Base-by-base conservation (phyloP, 2,113 vertebrate species). In the Callorhinus ursinus region DNA sequence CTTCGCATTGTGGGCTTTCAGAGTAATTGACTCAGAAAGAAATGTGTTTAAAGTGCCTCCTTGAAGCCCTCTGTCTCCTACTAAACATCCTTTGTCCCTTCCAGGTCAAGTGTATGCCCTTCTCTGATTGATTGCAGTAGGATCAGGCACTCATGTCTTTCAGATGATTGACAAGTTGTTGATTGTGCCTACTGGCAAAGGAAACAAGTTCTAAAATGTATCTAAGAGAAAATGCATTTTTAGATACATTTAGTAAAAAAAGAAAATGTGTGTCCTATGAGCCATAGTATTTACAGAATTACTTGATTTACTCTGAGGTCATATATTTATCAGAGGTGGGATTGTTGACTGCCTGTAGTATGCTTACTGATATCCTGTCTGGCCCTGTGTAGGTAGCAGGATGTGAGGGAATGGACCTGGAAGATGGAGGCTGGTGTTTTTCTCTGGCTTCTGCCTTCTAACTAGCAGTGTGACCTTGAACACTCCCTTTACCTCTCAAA, bases 101-200 rank as follows among this genome's bases (percentile, higher is more conserved):
- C 55, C 28, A n/a, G 80, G 83, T 90, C 90, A 88, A 82, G 84
- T 90, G 85, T 69, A 6, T 90, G 81, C 49, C 53, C 76, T 84
- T 76, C 77, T 97, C 7, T 84, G 67, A 83, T 82, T 92, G 93
- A 94, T 65, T 96, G 76, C 85, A 61, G 14, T 55, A 33, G 81
- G 61, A 46, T 95, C 84, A 51, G 72, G 65, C 71, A 76, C 69
- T 97, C 63, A 13, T 24, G 19, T 84, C 63, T 95, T 95, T 90
- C 67, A 86, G 53, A 74, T 97, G 84, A 96, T 85, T 88, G 96
- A 96, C 80, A 77, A 57, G 87, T 81, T 92, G 81, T 94, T 83
- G 92, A 91, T 82, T 84, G 8, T 88, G 51, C 76, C 86, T 90
- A 1, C 24, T 88, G 55, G 55, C 53, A 94, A 94, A 53, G 81